A percentile compares a stretch with the other conserved stretches of the same genome.
Evolutionary conservation across 2,113 vertebrate species (phyloP).

Genomic region (Callithrix jacchus): DNA sequence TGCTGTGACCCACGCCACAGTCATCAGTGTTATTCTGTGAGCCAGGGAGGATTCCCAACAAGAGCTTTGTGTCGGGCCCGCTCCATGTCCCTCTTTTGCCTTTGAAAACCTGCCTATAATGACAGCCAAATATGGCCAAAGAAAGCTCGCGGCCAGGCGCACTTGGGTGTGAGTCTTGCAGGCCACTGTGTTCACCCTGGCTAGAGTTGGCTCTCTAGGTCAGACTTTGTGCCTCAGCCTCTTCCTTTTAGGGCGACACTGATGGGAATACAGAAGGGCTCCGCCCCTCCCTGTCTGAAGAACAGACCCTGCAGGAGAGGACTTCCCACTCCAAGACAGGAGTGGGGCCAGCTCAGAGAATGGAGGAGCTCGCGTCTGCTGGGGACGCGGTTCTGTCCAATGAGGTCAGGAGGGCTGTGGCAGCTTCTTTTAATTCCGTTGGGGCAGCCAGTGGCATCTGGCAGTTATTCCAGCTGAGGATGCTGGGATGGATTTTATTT

Average conservation of each 20-base stretch:
- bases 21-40: neutral
- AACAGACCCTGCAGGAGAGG: neutral
- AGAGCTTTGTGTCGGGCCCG: too few relatives aligned
- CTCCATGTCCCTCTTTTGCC: neutral
- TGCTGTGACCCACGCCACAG: too few relatives aligned
- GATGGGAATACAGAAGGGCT: neutral
- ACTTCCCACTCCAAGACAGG: neutral
- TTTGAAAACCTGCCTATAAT: neutral
- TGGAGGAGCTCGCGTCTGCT: neutral
- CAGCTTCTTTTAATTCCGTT: constrained; percentile 68
- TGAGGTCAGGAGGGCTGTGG: constrained; percentile 14
- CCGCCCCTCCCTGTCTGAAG: neutral
- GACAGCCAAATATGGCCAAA: neutral
- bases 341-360: neutral
- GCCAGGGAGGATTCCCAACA: too few relatives aligned
- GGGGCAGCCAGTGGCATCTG: neutral
- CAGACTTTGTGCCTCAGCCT: neutral
- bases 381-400: neutral
- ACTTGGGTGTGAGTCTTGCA: neutral
- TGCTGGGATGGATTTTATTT: constrained; percentile 34
- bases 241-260: neutral
- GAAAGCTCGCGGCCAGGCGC: neutral
- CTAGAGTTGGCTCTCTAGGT: neutral
- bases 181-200: neutral
- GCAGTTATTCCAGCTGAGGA: constrained; percentile 53